Evolutionary conservation across 1,140 invertebrate species (phyloP), one percentile per base, ranked within the genome.

Genomic region (Hyphantria cunea): DNA sequence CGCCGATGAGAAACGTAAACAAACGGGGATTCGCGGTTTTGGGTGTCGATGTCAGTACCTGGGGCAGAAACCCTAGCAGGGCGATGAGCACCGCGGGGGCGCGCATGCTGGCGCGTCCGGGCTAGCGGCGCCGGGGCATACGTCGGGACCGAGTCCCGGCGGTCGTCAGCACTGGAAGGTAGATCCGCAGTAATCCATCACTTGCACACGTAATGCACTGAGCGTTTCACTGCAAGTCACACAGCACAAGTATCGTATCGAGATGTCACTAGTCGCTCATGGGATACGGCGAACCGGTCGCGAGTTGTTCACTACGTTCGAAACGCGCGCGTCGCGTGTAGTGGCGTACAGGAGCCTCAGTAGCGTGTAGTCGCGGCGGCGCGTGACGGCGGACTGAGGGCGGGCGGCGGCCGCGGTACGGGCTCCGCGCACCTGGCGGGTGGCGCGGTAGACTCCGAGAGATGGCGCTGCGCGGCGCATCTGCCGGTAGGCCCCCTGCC

Each of bases 21-120:
- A 81, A 83, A 80, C 66, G 47, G 69, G 78, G 76, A 79, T 80
- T 82, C 75, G 85, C 78, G 83, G 80, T 82, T 84, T 84, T 59
- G 9, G 67, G 65, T 74, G 70, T 81, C 75, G 65, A 67, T 77
- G 70, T 75, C 76, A 58, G 67, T 90, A 90, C 87, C 87, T 90
- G 87, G 82, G 87, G 87, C 62, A 88, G 87, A 84, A 90, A 89
- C 86, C 87, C 87, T 89, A 89, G 80, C 78, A 90, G 87, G 87
- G 87, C 87, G 77, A 90, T 62, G 74, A 90, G 80, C 87, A 90
- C 83, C 84, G 86, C 81, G 78, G 84, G 82, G 84, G 84, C 84
- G 87, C 87, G 87, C 87, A 90, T 90, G 77, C 70, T 87, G 87
- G 85, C 87, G 87, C 86, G 80, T 69, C 86, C 82, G 75, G 66